Base-by-base conservation (phyloP, 2,113 vertebrate genomes). In the Amblyopsis rosae region DNA sequence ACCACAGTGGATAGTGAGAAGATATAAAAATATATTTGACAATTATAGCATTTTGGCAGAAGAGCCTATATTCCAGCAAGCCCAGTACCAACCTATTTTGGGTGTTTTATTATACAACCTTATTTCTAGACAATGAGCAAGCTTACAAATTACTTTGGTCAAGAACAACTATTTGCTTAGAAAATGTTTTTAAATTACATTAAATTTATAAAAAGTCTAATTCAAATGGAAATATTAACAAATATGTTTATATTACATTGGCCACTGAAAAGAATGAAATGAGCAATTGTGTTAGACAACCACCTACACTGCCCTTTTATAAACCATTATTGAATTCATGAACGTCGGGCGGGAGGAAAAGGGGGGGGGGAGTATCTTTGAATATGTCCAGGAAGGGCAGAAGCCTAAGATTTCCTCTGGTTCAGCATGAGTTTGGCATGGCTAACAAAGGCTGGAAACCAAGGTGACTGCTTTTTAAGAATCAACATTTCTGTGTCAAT, bases 1-100 rank as follows among this genome's bases (percentile, higher is more conserved):
- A 78, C 63, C 59, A 62, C 67, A 72, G 70, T 69, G 76, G 79
- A 79, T 73, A 48, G 71, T 62, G 75, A 73, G 79, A 76, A 70
- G 61, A 26, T 59, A 17, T 64, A 41, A 62, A 12, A 66, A 53
- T 53, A 54, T 9, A 1, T 12, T 56, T 56, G 19, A 56, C 54
- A 19, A 56, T 17, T 19, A 10, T 11, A 10, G 47, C 12, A 67
- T 68, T 58, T 61, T 45, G 9, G 16, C 35, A 59, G 54, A 13
- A 7, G 2, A 71, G 47, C 15, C 9, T 49, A 6, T 4, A 17
- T 50, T 57, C 32, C 13, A n/a, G 16, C 19, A 48, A 19, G 55
- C 26, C 26, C 26, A 26, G 26, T 26, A 26, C 26, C 9, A 32
- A 13, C 48, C 26, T 60, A 19, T 26, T 33, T 49, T 17, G 12